Conservation (phyloP, 2,888 invertebrate genomes). For the Chaetoderma sp. region DNA sequence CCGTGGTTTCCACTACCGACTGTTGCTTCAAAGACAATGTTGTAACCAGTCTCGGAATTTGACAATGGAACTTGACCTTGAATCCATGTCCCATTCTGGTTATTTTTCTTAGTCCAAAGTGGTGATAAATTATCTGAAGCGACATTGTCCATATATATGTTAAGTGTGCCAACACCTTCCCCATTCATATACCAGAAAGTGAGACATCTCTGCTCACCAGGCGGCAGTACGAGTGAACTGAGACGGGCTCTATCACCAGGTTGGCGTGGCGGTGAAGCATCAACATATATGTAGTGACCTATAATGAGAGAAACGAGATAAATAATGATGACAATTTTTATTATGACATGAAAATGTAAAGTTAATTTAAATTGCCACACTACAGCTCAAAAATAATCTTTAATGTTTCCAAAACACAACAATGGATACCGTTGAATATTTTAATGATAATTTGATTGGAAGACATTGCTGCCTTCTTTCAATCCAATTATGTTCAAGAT, state of each 20-base stretch:
- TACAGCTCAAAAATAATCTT: background rate
- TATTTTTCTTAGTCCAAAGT: slow-evolving; percentile 40
- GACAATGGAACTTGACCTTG: slow-evolving; percentile 32
- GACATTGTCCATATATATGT: slow-evolving; percentile 35
- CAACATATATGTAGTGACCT: slow-evolving; percentile 57
- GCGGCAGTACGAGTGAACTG: background rate
- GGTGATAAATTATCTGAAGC: background rate
- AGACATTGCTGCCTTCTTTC: no score
- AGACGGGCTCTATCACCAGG: slow-evolving; percentile 38
- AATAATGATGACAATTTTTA: background rate
- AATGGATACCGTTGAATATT: background rate
- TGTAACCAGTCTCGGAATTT: slow-evolving; percentile 36
- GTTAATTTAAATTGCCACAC: background rate
- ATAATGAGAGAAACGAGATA: background rate
- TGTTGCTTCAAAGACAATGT: slow-evolving; percentile 56
- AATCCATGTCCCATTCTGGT: slow-evolving; percentile 51
- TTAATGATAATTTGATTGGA: no score
- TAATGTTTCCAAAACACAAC: background rate
- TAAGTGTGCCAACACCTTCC: slow-evolving; percentile 48
- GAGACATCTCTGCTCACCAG: slow-evolving; percentile 40
- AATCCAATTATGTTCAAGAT: no score
- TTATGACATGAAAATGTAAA: background rate
- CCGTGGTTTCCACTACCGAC: slow-evolving; percentile 47
- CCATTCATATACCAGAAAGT: slow-evolving; percentile 65
- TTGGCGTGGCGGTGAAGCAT: slow-evolving; percentile 47